Evolutionary conservation across 2,888 invertebrate species (phyloP), one percentile per base, ranked within the genome.

Genomic region (Diabrotica balteata): DNA sequence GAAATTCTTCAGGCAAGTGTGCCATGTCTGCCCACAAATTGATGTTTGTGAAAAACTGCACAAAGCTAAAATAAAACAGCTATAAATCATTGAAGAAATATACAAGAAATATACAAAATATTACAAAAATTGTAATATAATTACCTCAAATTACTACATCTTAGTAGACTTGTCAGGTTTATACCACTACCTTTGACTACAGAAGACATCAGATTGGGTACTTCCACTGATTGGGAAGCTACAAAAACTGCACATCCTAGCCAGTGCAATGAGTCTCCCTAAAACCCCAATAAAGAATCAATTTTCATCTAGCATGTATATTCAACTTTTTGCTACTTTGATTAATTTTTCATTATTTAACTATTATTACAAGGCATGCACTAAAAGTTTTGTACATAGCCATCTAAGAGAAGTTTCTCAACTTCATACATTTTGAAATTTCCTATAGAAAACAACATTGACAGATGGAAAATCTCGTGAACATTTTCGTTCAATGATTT

Each of bases 11-110:
- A 0, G 95, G 90, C 84, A 96, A 88, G 73, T 91, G 91, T 1
- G 95, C 92, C 96, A 98, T 97, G 78, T 96, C 95, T 69, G 93
- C 91, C 98, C 98, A 99, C 80, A 92, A 92, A 81, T 94, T 93
- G 79, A 97, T 96, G 86, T 97, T 97, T 73, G 90, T 90, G 81
- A 98, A 97, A 85, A 98, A 98, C 79, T 97, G 94, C 70, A 94
- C 92, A 70, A 98, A 87, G 80, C 96, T 96, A 85, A 69, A 87
- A 86, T 74, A 75, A 63, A 57, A 52, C 4, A 6, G 47, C 8
- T 47, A 47, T 9, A 47, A 32, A 7, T 9, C 47, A 47, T 47
- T 47, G 3, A 9, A 9, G 47, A 47, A 8, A 46, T 46, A 9
- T 46, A 8, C 7, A 46, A 8, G n/a, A n/a, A n/a, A n/a, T n/a